These are phyloP conservation scores for Hofmannophila pseudospretella DNA, from an alignment of 2,888 invertebrate genomes.

Conservation along the genomic window DNA sequence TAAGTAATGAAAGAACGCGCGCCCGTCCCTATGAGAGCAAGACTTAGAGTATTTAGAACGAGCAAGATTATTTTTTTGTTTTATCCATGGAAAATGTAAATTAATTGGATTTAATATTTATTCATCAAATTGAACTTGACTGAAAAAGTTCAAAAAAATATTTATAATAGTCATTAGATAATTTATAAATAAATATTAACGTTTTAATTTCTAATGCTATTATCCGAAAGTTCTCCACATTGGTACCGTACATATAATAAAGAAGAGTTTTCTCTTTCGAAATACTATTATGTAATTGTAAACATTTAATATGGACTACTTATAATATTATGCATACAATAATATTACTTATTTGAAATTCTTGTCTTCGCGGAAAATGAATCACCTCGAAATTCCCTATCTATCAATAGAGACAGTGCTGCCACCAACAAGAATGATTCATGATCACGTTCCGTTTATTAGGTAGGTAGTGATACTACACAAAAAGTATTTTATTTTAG, in stretches of 20 bases:
- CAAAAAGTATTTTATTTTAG: too few relatives aligned
- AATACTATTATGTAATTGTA: too few relatives aligned
- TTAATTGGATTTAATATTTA: neutral
- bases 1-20: too few relatives aligned
- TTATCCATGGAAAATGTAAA: neutral
- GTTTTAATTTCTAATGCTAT: too few relatives aligned
- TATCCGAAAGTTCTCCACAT: too few relatives aligned
- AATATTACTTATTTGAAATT: slow-evolving; percentile 8
- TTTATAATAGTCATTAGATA: neutral
- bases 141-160: neutral
- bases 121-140: neutral
- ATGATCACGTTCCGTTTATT: slow-evolving; percentile 15
- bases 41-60: neutral
- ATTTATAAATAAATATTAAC: too few relatives aligned
- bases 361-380: slow-evolving; percentile 32
- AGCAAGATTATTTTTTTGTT: neutral
- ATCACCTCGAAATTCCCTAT: slow-evolving; percentile 54
- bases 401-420: slow-evolving; percentile 25
- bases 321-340: neutral
- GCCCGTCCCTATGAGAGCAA: too few relatives aligned
- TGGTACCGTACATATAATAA: too few relatives aligned
- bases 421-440: slow-evolving; percentile 6
- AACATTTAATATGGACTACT: neutral
- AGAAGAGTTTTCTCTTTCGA: too few relatives aligned
- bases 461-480: too few relatives aligned